Evolutionary conservation across 2,888 invertebrate species (phyloP).

Genomic region (Acanthopleura granulata): DNA sequence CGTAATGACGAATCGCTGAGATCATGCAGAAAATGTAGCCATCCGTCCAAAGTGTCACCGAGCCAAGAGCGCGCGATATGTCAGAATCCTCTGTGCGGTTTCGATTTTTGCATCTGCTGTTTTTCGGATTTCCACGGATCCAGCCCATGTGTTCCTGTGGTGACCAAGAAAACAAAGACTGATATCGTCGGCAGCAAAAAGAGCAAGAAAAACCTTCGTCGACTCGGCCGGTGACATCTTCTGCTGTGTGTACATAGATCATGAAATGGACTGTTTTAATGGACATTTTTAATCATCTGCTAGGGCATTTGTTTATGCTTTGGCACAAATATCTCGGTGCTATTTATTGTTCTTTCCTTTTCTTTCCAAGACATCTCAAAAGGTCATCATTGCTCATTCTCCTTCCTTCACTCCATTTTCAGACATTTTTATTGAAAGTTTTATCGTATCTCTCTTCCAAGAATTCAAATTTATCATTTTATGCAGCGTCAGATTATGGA

Average conservation of each 20-base stretch:
- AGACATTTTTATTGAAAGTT: too few species aligned
- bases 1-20: conserved; percentile 51
- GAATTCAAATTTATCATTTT: too few species aligned
- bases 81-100: conserved; percentile 39
- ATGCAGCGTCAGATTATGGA: too few species aligned
- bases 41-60: conserved; percentile 45
- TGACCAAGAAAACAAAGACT: conserved; percentile 36
- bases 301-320: background rate
- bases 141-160: conserved; percentile 40
- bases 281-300: background rate
- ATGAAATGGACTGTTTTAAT: background rate
- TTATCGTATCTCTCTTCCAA: too few species aligned
- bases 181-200: conserved; percentile 46
- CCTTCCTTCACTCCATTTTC: too few species aligned
- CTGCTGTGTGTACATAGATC: background rate
- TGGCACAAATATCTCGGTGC: too few species aligned
- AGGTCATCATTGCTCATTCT: too few species aligned
- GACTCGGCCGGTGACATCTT: conserved; percentile 28
- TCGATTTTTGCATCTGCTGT: conserved; percentile 54
- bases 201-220: conserved; percentile 48
- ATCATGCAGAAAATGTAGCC: conserved; percentile 53
- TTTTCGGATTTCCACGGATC: conserved; percentile 44
- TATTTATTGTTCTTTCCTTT: too few species aligned
- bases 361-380: too few species aligned
- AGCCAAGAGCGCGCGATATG: conserved; percentile 48